Evolutionary conservation across 92 coral and sea anemone species (phyloP).

Genomic region (Actinostola sp.): DNA sequence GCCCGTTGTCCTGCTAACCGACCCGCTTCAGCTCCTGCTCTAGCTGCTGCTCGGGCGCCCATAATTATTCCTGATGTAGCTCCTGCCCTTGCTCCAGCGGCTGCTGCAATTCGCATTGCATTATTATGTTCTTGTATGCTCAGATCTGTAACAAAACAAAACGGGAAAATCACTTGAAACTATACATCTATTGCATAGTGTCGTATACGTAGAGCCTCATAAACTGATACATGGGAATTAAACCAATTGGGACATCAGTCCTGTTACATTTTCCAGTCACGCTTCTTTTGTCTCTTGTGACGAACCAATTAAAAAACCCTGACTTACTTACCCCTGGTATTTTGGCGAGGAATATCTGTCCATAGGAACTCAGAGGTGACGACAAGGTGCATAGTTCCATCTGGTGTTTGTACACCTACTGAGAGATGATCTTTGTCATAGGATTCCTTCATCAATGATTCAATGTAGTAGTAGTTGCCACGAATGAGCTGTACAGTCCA

Average conservation of each 20-base stretch:
- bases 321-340: neutral
- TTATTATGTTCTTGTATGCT: neutral
- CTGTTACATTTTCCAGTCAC: too few species aligned
- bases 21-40: slow-evolving; percentile 42
- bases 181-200: too few species aligned
- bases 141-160: neutral
- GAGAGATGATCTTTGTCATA: slow-evolving; percentile 58
- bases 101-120: slow-evolving; percentile 36
- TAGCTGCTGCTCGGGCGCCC: slow-evolving; percentile 64
- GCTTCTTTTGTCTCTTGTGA: too few species aligned
- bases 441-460: slow-evolving; percentile 70
- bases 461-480: slow-evolving; percentile 71
- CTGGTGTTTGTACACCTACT: slow-evolving; percentile 72
- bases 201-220: neutral
- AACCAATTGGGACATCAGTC: too few species aligned
- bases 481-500: slow-evolving; percentile 48
- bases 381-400: slow-evolving; percentile 33
- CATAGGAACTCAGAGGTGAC: slow-evolving; percentile 66
- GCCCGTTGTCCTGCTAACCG: slow-evolving; percentile 24
- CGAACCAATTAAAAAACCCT: too few species aligned
- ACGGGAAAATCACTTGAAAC: neutral
- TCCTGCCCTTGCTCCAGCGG: slow-evolving; percentile 68
- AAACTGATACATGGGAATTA: too few species aligned
- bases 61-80: slow-evolving; percentile 44
- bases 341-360: slow-evolving; percentile 28